Evolutionary conservation across 92 coral and sea anemone genomes (phyloP), one percentile per base, ranked within the genome.

Genomic region (Parazoanthus atlanticus): DNA sequence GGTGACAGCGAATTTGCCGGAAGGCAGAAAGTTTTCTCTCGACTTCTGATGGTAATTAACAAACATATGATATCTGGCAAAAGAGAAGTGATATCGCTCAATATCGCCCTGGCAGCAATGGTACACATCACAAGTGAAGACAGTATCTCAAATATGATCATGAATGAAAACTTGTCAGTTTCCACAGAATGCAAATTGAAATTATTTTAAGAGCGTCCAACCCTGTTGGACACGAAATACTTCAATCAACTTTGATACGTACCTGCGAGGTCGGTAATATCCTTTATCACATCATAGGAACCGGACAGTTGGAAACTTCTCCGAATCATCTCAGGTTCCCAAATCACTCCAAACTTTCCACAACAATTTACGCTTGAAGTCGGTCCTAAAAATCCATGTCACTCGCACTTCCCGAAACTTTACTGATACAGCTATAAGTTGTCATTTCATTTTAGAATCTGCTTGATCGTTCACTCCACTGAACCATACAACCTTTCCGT

Each of bases 261-360:
- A 95, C 98, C 93, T 90, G 90, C 90, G 54, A 93, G 78, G 85
- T 95, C 98, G 67, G 94, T 93, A 41, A 89, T 80, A 58, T 95
- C 98, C 89, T 92, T 95, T 84, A 97, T 97, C 47, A 97, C 96
- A 93, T 97, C 99, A 90, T 97, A 97, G 3, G 99, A 97, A 15
- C 99, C 99, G 40, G 99, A 97, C 33, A 97, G 97, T 88, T 97
- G 99, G 86, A 97, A 97, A 74, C 99, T 97, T 38, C 99, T 90
- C 54, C 99, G 97, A 81, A 97, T 97, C 99, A 97, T 97, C 23
- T 30, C 79, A 65, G 54, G 36, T 61, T 65, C 47, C 15, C 15
- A 40, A 12, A 19, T 19, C 64, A 9, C 25, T 34, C 28, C 46
- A 76, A 76, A 16, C 40, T 69, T 77, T 41, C 81, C 30, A n/a